A percentile compares a stretch with the other conserved stretches of the same genome.
Conservation (phyloP, 2,113 vertebrate genomes). For the Sitta europaea region DNA sequence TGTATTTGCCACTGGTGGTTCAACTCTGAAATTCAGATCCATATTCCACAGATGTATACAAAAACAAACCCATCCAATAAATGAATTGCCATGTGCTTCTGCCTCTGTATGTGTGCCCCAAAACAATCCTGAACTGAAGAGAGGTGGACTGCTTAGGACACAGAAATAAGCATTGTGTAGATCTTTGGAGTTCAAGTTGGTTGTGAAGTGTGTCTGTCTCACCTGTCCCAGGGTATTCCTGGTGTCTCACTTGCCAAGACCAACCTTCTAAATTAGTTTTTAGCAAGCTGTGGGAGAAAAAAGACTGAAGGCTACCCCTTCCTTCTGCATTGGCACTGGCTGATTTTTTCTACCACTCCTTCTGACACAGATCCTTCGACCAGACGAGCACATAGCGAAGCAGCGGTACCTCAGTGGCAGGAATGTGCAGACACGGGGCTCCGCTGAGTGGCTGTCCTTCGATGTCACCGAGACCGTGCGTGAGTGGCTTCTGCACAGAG, state of each 20-base stretch:
- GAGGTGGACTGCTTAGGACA: neutral
- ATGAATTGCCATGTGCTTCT: neutral
- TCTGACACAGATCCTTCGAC: constrained; percentile 83
- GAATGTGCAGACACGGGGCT: constrained; percentile 90
- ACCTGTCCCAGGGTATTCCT: neutral
- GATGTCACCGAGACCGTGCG: constrained; percentile 96
- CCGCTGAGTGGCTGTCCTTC: constrained; percentile 91
- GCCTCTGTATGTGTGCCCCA: neutral
- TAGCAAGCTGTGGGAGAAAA: constrained; percentile 59
- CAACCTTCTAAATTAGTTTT: constrained; percentile 40
- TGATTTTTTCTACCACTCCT: constrained; percentile 19
- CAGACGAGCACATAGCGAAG: constrained; percentile 92
- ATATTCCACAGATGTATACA: neutral
- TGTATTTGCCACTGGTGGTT: neutral
- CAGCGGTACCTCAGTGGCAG: constrained; percentile 94
- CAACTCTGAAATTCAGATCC: neutral
- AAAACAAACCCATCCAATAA: neutral
- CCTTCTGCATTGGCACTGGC: neutral
- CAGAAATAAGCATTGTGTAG: neutral
- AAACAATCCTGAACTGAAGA: neutral
- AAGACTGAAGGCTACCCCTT: constrained; percentile 57
- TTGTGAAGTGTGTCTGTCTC: neutral
- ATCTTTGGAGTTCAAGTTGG: neutral
- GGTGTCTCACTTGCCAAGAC: neutral
- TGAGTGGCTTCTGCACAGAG: constrained; percentile 92